A percentile compares a stretch with the other conserved stretches of the same genome.
Evolutionary conservation across 2,888 invertebrate genomes (phyloP).

Genomic region (Folsomia candida): DNA sequence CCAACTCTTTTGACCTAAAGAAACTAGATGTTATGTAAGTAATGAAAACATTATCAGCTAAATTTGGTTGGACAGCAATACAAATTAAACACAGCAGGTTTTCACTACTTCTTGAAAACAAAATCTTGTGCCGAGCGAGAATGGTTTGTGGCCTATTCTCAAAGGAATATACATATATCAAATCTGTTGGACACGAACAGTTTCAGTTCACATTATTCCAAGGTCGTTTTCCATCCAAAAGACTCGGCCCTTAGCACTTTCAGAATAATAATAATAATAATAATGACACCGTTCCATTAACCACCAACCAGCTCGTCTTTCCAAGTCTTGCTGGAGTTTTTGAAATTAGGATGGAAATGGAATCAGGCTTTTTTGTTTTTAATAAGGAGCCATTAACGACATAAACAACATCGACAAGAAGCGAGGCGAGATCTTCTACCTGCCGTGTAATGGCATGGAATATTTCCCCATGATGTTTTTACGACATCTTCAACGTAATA

Average conservation of each 20-base stretch:
- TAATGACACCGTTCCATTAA: background rate
- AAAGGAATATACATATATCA: conserved; percentile 16
- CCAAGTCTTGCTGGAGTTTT: background rate
- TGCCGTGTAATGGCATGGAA: conserved; percentile 17
- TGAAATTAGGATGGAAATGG: background rate
- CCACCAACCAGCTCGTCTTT: background rate
- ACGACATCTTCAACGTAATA: conserved; percentile 27
- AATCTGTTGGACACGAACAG: conserved; percentile 5
- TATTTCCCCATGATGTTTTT: conserved; percentile 34
- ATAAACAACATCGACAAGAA: conserved; percentile 13
- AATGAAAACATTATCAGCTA: conserved; percentile 7
- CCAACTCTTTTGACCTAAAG: no score
- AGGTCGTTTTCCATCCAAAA: background rate
- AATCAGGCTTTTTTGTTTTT: background rate
- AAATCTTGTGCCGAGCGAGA: background rate
- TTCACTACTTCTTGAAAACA: background rate
- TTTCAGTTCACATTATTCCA: background rate
- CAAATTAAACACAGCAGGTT: conserved; percentile 14
- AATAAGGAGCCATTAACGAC: background rate
- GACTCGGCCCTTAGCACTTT: background rate
- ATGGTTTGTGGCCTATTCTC: background rate
- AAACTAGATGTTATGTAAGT: background rate
- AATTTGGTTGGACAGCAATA: conserved; percentile 10
- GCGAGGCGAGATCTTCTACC: conserved; percentile 7
- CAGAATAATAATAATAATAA: no score